A percentile compares a stretch with the other conserved stretches of the same genome.
Conservation (phyloP, 2,797 vertebrate genomes). For the Lophotriccus pileatus region DNA sequence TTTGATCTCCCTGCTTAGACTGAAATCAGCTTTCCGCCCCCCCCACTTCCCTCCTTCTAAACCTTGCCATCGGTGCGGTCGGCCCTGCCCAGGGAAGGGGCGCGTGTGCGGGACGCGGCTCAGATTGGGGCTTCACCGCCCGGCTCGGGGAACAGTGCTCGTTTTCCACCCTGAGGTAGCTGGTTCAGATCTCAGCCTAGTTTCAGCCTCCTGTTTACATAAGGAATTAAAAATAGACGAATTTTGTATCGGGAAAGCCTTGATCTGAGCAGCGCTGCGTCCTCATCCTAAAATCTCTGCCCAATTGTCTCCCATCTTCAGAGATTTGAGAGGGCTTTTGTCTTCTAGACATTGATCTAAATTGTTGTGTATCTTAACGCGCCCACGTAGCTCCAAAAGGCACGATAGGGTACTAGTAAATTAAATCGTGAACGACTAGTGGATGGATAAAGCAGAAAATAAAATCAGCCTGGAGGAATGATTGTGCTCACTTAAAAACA, state of each 20-base stretch:
- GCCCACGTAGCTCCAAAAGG: neutral
- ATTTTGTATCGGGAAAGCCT: neutral
- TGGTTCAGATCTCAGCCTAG: neutral
- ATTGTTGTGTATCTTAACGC: neutral
- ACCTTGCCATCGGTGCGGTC: neutral
- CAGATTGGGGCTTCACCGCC: neutral
- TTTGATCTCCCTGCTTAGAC: neutral
- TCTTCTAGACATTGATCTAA: neutral
- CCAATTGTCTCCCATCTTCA: neutral
- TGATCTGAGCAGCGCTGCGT: neutral
- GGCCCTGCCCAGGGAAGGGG: neutral
- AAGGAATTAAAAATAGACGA: conserved; percentile 36
- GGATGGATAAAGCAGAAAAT: neutral
- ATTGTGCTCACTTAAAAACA: neutral
- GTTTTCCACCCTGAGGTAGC: neutral
- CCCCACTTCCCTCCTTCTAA: accelerated
- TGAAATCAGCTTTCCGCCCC: neutral
- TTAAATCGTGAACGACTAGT: neutral
- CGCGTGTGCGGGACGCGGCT: neutral
- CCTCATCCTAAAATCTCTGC: neutral
- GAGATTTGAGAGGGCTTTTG: conserved; percentile 44
- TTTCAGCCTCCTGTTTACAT: conserved; percentile 31
- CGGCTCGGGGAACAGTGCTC: neutral
- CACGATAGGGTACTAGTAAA: neutral
- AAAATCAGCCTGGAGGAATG: neutral